Base-by-base conservation (phyloP, 2,113 vertebrate genomes). In the Hyperopisus bebe region DNA sequence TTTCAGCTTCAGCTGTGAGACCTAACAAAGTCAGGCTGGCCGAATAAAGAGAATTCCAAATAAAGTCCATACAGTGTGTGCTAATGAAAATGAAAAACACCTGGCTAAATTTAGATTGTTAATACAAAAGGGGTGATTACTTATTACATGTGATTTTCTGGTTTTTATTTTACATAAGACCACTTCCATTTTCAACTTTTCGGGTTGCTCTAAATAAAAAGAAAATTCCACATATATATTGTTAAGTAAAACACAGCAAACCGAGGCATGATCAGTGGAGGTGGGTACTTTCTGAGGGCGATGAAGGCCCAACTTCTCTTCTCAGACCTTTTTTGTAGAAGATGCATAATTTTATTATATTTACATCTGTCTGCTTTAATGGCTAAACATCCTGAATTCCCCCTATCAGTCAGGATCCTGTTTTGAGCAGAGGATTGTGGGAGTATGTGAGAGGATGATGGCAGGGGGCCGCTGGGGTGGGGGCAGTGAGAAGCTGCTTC, bases 371-470 rank as follows among this genome's bases (percentile, higher is more conserved):
- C 13, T 35, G 27, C 10, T 58, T 88, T 62, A 27, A 42, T 88
- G 7, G 19, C 21, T 88, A 50, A 88, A 88, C 53, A 31, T 62
- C 51, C 86, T 10, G 21, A 44, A 42, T n/a, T 62, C 58, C 50
- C 55, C 85, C 50, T 0, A 89, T 15, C 92, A 94, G 90, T 93
- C 93, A 0, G 90, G 93, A 0, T 96, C 95, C 92, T 96, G 96
- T 94, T 98, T 98, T 0, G 97, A 98, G 93, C 95, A 95, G 50
- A 96, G 97, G 27, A 97, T 98, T 9, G 96, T 98, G 84, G 95
- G 95, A 2, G 92, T 98, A 84, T 97, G 97, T 88, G 96, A 97
- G 92, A 94, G 94, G 48, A 97, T 98, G 97, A 98, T 97, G 94
- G 94, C 92, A 1, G 95, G 95, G 3, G 94, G 94, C 19, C 91